These are phyloP conservation scores for Corythornis cristatus DNA, from an alignment of 2,113 vertebrate genomes.

Conservation along the genomic window DNA sequence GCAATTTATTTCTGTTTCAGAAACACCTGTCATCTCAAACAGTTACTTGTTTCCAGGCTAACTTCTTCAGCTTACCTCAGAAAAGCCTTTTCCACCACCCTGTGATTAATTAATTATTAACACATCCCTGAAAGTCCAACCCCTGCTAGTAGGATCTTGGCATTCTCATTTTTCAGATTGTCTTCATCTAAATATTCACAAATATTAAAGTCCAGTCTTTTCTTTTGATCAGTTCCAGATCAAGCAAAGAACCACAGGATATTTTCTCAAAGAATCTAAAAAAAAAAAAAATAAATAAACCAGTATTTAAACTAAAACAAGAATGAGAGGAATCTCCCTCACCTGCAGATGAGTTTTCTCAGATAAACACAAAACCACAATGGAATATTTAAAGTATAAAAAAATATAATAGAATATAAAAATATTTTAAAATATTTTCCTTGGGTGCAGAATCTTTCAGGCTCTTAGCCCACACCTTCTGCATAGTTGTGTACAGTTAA, in stretches of 20 bases:
- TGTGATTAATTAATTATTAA: not conserved
- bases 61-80: not conserved
- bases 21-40: not conserved
- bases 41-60: not conserved
- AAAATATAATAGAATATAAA: too few species aligned
- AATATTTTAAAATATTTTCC: not conserved
- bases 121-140: not conserved
- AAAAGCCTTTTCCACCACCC: not conserved
- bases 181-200: not conserved
- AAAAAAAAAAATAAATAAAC: not conserved
- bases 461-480: not conserved
- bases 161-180: not conserved
- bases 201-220: not conserved
- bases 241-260: not conserved
- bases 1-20: not conserved
- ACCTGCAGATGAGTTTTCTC: not conserved
- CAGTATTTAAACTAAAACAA: not conserved
- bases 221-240: not conserved
- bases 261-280: not conserved
- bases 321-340: not conserved
- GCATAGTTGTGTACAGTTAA: not conserved
- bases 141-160: not conserved
- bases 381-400: not conserved
- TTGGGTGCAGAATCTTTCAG: not conserved
- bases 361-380: not conserved